Base-by-base conservation (phyloP, 2,797 vertebrate genomes). In the Sebastes reedi region DNA sequence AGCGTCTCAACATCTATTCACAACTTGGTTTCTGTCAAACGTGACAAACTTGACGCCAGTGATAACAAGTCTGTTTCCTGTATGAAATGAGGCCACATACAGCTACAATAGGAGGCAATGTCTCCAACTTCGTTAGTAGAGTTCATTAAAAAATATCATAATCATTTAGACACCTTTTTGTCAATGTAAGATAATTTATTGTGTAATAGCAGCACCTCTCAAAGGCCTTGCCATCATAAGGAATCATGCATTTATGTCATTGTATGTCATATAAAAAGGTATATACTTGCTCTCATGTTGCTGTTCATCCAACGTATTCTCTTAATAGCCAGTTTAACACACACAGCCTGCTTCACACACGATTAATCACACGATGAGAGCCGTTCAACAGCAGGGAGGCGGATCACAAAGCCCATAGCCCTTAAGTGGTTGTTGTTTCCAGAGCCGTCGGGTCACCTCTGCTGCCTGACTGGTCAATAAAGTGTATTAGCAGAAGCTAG, bases 381-480 rank as follows among this genome's bases (percentile, higher is more conserved):
- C 16, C 75, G 46, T 52, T 78, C 54, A 81, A 6, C 56, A 59
- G 58, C 54, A 34, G 36, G 69, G 24, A 67, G 68, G 80, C 20
- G 42, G 29, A 34, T 69, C 59, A 62, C 60, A 66, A 64, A 83
- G 65, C 69, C 12, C 25, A 73, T 25, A 14, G 8, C 56, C 29
- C 22, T 56, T 79, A 69, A 87, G 84, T 80, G 75, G 67, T 72
- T 58, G 75, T 72, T 75, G 65, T 74, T 79, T 82, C 64, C 56
- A 76, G 60, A 56, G 58, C 62, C 36, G 9, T 30, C 25, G 8
- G 70, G 77, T 86, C 80, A 65, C 55, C 32, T 79, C 83, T 89
- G 46, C 69, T 82, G 77, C 74, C 74, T 82, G 66, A 77, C 60
- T 72, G 79, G 5, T 84, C 78, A 81, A 76, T 86, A 65, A 76